A percentile compares a stretch with the other conserved stretches of the same genome.
Evolutionary conservation across 2,113 vertebrate genomes (phyloP).

Genomic region (Amia ocellicauda): DNA sequence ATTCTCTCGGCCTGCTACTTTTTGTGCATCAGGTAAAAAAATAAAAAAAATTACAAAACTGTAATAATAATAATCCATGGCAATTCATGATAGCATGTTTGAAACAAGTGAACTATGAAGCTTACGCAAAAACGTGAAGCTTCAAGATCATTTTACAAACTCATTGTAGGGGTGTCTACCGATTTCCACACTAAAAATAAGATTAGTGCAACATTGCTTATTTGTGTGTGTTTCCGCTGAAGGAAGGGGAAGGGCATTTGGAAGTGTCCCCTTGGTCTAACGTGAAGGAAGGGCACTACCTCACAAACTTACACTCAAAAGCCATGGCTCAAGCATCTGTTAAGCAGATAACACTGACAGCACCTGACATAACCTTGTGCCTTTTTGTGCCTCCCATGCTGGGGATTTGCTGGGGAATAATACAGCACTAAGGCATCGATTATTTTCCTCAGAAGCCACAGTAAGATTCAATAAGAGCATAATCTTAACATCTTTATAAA

Average conservation of each 20-base stretch:
- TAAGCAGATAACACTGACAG: slow-evolving; percentile 43
- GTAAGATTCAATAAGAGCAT: slow-evolving; percentile 49
- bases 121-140: too few relatives aligned
- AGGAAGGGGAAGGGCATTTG: not conserved
- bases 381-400: slow-evolving; percentile 24
- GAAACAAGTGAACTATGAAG: too few relatives aligned
- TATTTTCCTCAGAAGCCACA: slow-evolving; percentile 50
- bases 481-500: slow-evolving; percentile 40
- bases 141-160: too few relatives aligned
- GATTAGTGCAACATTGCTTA: too few relatives aligned
- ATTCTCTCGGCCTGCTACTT: too few relatives aligned
- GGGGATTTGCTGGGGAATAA: slow-evolving; percentile 44
- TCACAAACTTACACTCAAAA: slow-evolving; percentile 23
- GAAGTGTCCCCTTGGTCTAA: not conserved
- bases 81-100: too few relatives aligned
- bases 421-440: slow-evolving; percentile 47
- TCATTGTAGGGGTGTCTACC: too few relatives aligned
- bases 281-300: not conserved
- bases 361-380: slow-evolving; percentile 32
- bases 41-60: too few relatives aligned
- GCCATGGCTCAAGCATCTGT: slow-evolving; percentile 41
- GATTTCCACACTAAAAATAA: too few relatives aligned
- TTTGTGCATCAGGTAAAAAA: too few relatives aligned
- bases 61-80: too few relatives aligned
- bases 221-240: not conserved